A percentile compares a stretch with the other conserved stretches of the same genome.
phyloP scores from a whole-genome alignment of 2,113 vertebrate species.

The Carassius gibelio region DNA sequence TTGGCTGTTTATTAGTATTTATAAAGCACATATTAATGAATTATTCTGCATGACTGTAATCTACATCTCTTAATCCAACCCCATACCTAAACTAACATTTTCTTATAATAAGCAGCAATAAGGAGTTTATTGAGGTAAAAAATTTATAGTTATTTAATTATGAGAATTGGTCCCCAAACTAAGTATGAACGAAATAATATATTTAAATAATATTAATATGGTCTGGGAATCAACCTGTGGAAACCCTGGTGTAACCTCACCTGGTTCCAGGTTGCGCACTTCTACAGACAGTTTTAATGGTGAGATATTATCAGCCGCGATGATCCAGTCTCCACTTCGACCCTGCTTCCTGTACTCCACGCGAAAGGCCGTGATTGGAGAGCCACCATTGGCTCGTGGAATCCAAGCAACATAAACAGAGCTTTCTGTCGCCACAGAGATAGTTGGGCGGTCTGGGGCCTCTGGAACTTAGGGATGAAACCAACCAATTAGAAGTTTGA shows the following conservation, averaged over 20 bases:
- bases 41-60: no score
- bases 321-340: conserved; percentile 81
- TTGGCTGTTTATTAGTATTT: no score
- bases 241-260: conserved; percentile 66
- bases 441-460: conserved; percentile 91
- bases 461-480: conserved; percentile 83
- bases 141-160: no score
- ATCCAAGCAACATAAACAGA: conserved; percentile 96
- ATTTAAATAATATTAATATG: background rate
- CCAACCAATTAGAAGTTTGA: background rate
- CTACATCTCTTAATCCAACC: no score
- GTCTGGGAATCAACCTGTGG: background rate
- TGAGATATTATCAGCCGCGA: conserved; percentile 90
- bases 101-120: no score
- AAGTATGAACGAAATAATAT: no score
- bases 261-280: conserved; percentile 90
- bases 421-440: conserved; percentile 89
- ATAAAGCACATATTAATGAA: no score
- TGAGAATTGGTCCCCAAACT: no score
- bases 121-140: no score
- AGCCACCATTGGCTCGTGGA: conserved; percentile 93
- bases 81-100: no score
- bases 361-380: conserved; percentile 93
- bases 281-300: conserved; percentile 96
- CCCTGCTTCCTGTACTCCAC: conserved; percentile 88